phyloP scores from a whole-genome alignment of 2,113 vertebrate species.

The Microcebus ravelobensis region DNA sequence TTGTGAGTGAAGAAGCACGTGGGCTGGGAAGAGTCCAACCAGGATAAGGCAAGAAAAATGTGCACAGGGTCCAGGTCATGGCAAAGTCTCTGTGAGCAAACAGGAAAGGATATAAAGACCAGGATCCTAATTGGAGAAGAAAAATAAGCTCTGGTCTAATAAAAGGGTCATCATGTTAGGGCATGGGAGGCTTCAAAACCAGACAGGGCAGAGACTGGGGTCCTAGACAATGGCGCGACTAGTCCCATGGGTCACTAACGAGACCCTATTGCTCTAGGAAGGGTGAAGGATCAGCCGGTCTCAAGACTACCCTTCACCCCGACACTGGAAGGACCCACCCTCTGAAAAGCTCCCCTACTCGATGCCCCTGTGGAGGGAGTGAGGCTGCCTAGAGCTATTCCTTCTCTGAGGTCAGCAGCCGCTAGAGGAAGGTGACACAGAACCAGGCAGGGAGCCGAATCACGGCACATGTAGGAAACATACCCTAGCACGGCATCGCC shows the following conservation, averaged over 20 bases:
- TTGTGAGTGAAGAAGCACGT: not conserved
- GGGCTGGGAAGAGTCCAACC: not conserved
- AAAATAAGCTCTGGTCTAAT: not conserved
- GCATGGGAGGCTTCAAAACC: not conserved
- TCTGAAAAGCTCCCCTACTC: not conserved
- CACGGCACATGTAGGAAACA: not conserved
- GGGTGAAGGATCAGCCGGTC: not conserved
- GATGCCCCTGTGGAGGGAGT: not conserved
- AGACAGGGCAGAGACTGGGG: not conserved
- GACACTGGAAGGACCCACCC: not conserved
- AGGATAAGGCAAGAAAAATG: not conserved
- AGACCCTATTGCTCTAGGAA: not conserved
- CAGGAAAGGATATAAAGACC: not conserved
- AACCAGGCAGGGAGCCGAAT: rapidly evolving
- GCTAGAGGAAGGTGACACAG: not conserved
- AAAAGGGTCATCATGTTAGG: not conserved
- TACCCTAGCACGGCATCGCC: not conserved
- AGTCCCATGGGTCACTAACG: too few species aligned
- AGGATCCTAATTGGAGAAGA: not conserved
- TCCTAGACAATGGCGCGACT: not conserved
- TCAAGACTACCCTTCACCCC: not conserved
- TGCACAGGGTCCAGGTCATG: not conserved
- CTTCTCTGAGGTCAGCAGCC: not conserved
- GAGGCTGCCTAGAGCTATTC: too few species aligned
- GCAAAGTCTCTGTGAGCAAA: not conserved